These are phyloP conservation scores for Holocentrus rufus DNA, from an alignment of 2,797 vertebrate genomes.

Conservation along the genomic window DNA sequence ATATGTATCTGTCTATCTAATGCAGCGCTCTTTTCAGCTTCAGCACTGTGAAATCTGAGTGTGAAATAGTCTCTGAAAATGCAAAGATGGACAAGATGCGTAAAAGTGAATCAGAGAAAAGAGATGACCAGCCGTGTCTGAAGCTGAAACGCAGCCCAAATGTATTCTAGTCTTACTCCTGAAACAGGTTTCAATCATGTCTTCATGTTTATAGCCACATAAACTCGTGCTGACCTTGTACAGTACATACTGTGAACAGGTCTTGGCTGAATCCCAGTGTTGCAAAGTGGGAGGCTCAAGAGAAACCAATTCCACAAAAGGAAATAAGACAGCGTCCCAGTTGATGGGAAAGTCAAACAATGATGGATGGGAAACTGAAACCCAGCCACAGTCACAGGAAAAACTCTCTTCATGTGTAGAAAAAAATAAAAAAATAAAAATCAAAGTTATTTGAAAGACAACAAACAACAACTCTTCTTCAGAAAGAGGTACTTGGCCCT, in stretches of 20 bases:
- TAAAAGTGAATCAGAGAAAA: conserved; percentile 8
- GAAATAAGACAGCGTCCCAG: conserved; percentile 56
- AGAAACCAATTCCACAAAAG: conserved; percentile 65
- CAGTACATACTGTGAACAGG: conserved; percentile 46
- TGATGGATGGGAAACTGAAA: conserved; percentile 34
- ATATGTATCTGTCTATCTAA: conserved; percentile 18
- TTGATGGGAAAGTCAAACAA: conserved; percentile 40
- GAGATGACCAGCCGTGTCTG: not conserved
- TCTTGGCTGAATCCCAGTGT: conserved; percentile 54
- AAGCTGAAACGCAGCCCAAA: not conserved
- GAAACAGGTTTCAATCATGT: conserved; percentile 60
- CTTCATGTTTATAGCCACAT: conserved; percentile 62
- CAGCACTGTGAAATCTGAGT: conserved; percentile 12
- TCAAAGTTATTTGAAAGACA: conserved; percentile 38
- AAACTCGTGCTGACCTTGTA: conserved; percentile 58
- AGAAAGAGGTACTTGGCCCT: conserved; percentile 5
- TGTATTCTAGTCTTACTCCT: conserved; percentile 11
- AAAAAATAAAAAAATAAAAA: conserved; percentile 29
- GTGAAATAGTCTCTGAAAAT: conserved; percentile 14
- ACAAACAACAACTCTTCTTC: conserved; percentile 31
- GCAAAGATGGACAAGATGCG: conserved; percentile 20
- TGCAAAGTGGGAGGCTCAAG: conserved; percentile 43
- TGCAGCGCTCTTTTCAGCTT: conserved; percentile 21
- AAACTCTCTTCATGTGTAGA: conserved; percentile 8
- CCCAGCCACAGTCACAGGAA: conserved; percentile 28